Base-by-base conservation (phyloP, 2,888 invertebrate genomes). In the Dione vanillae region DNA sequence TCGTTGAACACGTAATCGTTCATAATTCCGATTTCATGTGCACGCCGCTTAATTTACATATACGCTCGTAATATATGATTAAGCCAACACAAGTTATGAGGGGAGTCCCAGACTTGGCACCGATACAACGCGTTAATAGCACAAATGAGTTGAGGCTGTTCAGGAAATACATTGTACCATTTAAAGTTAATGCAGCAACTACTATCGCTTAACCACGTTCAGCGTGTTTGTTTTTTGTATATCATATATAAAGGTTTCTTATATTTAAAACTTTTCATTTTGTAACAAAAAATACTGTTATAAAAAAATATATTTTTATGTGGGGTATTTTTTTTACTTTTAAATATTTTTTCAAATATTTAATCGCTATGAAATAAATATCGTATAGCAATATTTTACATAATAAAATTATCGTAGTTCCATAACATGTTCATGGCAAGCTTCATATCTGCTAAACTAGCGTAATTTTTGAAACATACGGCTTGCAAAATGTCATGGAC, bases 31-130 rank as follows among this genome's bases (percentile, higher is more conserved):
- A 19, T 64, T 56, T 41, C 40, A 62, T 54, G 58, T 65, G 9
- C 27, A 56, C 37, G 52, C 19, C 45, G 37, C 61, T 62, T 68
- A 69, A 64, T 64, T 64, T 43, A 45, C 54, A 19, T 64, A 64
- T 51, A 64, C 51, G 40, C 49, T 54, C 62, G 41, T 47, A 69
- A 69, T 54, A 62, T 69, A 54, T 64, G 68, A 54, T 69, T 64
- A 64, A 56, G 37, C 35, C 37, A 35, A 47, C 61, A 54, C 37
- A 54, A 69, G 68, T 47, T 64, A 69, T 45, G 68, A 64, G 61
- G 5, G 35, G 37, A 62, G 54, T 45, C 9, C 27, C 7, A 14
- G 16, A 52, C 19, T 62, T 69, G 62, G 52, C 68, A 62, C 62
- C 43, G 37, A 37, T 19, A 19, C 68, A 54, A 64, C 49, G 35